phyloP scores from a whole-genome alignment of 2,113 vertebrate species.

The Plectropomus leopardus region DNA sequence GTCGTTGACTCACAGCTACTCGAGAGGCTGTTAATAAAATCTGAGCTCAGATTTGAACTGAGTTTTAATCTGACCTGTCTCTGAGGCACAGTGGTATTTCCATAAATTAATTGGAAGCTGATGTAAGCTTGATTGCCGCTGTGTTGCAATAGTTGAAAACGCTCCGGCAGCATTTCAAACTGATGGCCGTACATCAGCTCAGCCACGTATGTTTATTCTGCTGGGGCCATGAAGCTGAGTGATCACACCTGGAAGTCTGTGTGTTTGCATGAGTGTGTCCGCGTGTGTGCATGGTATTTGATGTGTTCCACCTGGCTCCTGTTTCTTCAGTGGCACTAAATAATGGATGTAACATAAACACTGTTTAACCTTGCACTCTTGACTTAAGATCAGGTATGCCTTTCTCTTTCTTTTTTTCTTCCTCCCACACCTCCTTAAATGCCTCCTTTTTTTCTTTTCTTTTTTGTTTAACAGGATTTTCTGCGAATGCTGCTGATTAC shows the following conservation, averaged over 20 bases:
- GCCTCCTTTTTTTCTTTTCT: conserved; percentile 43
- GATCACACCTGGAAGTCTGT: conserved; percentile 72
- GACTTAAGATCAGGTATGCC: conserved; percentile 64
- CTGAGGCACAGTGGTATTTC: conserved; percentile 44
- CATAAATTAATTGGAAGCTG: conserved; percentile 62
- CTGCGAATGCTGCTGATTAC: conserved; percentile 91
- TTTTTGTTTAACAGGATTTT: conserved; percentile 90
- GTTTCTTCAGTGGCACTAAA: conserved; percentile 67
- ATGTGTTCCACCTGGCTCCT: conserved; percentile 75
- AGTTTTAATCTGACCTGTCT: conserved; percentile 52
- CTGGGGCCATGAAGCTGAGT: conserved; percentile 53
- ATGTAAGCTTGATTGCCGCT: conserved; percentile 34
- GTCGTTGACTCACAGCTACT: conserved; percentile 31
- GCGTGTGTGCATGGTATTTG: conserved; percentile 36
- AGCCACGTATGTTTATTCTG: conserved; percentile 64
- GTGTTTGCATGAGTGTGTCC: conserved; percentile 20
- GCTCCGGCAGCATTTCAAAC: conserved; percentile 34
- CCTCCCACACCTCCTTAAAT: conserved; percentile 51
- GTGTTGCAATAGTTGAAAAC: conserved; percentile 41
- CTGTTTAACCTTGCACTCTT: conserved; percentile 67
- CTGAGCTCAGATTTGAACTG: conserved; percentile 33
- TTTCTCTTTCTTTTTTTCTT: conserved; percentile 53
- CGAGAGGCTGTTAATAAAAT: conserved; percentile 46
- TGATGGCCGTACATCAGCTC: conserved; percentile 47
- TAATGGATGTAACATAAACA: conserved; percentile 78